Conservation (phyloP, 2,113 vertebrate genomes). For the Cebidichthys violaceus region DNA sequence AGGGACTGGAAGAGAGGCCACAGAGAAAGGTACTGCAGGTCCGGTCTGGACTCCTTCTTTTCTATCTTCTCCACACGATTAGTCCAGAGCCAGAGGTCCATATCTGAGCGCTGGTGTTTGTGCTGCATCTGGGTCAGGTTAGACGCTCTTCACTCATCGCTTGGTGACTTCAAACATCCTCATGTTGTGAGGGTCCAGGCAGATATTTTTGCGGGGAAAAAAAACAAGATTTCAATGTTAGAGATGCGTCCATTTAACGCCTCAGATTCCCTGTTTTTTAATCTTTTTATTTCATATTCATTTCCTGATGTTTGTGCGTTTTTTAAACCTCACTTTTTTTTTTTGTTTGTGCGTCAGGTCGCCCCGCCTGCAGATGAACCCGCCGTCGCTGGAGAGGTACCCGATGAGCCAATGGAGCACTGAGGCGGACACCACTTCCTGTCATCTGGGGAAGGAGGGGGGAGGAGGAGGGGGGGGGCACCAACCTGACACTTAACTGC, state of each 20-base stretch:
- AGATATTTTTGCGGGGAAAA: neutral
- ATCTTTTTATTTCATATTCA: neutral
- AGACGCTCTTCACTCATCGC: neutral
- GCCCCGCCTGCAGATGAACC: conserved; percentile 88
- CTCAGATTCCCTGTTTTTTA: neutral
- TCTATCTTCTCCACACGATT: neutral
- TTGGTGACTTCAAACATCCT: neutral
- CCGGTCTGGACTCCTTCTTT: no score
- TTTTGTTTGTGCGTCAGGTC: conserved; percentile 74
- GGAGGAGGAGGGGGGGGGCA: neutral
- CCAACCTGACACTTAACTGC: conserved; percentile 42
- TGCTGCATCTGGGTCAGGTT: neutral
- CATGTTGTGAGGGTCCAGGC: no score
- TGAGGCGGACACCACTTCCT: conserved; percentile 74
- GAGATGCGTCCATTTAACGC: neutral
- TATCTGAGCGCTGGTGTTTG: neutral
- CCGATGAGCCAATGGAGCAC: conserved; percentile 97
- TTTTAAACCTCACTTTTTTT: neutral
- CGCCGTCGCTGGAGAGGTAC: conserved; percentile 80
- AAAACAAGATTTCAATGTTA: neutral
- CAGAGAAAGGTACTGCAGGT: conserved; percentile 90
- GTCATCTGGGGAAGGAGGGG: neutral
- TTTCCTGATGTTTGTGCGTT: neutral
- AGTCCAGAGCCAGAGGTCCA: neutral
- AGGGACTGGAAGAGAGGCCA: conserved; percentile 97